A percentile compares a stretch with the other conserved stretches of the same genome.
phyloP scores from a whole-genome alignment of 1,140 invertebrate species.

The Macrotrachela quadricornifera region DNA sequence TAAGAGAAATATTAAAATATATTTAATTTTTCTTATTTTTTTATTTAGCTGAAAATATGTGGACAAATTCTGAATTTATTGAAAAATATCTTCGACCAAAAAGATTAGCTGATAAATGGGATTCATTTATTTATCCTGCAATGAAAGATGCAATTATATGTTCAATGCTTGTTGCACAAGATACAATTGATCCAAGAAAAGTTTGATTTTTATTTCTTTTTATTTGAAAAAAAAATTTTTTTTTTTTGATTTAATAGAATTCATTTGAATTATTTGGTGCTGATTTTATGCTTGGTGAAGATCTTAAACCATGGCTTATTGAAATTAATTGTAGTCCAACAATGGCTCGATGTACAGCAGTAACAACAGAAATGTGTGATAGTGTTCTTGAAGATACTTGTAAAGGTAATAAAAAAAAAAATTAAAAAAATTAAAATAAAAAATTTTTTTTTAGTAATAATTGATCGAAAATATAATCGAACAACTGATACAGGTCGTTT shows the following conservation, averaged over 20 bases:
- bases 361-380: slow-evolving; percentile 60
- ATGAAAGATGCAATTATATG: slow-evolving; percentile 69
- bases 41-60: slow-evolving; percentile 45
- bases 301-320: slow-evolving; percentile 69
- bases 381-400: slow-evolving; percentile 70
- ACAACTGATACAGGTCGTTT: slow-evolving; percentile 62
- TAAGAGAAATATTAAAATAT: neutral
- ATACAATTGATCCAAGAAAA: slow-evolving; percentile 47
- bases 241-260: too few species aligned
- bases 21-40: too few species aligned
- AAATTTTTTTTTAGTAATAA: slow-evolving; percentile 43
- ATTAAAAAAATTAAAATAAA: neutral
- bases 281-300: slow-evolving; percentile 70
- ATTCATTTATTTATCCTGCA: slow-evolving; percentile 54
- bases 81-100: slow-evolving; percentile 26
- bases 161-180: slow-evolving; percentile 58
- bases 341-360: slow-evolving; percentile 61
- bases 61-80: slow-evolving; percentile 44
- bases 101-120: slow-evolving; percentile 18
- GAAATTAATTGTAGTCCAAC: slow-evolving; percentile 84
- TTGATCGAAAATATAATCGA: slow-evolving; percentile 54
- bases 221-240: slow-evolving; percentile 26
- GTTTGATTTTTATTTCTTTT: too few species aligned
- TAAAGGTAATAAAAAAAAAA: slow-evolving; percentile 44
- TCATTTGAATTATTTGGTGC: slow-evolving; percentile 72